phyloP scores from a whole-genome alignment of 2,113 vertebrate species.

The Bufo bufo region DNA sequence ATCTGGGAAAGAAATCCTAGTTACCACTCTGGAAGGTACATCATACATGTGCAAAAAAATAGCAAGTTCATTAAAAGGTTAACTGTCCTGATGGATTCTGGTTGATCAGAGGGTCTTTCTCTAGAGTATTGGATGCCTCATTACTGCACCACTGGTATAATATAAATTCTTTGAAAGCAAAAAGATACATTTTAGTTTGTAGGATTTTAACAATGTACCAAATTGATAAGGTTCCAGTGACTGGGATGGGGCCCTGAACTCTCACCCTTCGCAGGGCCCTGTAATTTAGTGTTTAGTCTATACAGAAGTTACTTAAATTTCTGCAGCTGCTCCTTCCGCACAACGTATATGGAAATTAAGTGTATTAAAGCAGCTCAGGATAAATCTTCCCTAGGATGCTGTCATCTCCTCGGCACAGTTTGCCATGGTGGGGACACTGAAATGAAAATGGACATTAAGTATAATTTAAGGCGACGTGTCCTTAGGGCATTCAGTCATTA shows the following conservation, averaged over 20 bases:
- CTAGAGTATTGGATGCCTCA: background rate
- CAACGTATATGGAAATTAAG: background rate
- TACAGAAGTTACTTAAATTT: conserved; percentile 55
- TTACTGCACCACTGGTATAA: background rate
- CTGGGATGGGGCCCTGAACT: background rate
- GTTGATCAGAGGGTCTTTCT: background rate
- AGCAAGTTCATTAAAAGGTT: too few relatives aligned
- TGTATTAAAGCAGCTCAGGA: conserved; percentile 11
- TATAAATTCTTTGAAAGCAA: too few relatives aligned
- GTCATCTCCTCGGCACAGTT: conserved; percentile 37
- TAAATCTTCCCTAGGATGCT: conserved; percentile 27
- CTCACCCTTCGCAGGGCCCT: background rate
- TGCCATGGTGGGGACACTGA: conserved; percentile 35
- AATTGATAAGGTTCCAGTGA: background rate
- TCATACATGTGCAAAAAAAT: too few relatives aligned
- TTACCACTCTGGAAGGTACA: too few relatives aligned
- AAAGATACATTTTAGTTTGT: background rate
- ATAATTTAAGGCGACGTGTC: conserved; percentile 55
- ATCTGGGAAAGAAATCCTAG: too few relatives aligned
- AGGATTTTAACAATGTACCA: background rate
- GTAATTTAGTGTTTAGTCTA: background rate
- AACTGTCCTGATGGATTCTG: too few relatives aligned
- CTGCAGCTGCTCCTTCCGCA: background rate
- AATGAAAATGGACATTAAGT: conserved; percentile 57
- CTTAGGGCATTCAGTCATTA: conserved; percentile 53